Evolutionary conservation across 1,140 invertebrate species (phyloP), one percentile per base, ranked within the genome.

Genomic region (Eriosoma lanigerum): DNA sequence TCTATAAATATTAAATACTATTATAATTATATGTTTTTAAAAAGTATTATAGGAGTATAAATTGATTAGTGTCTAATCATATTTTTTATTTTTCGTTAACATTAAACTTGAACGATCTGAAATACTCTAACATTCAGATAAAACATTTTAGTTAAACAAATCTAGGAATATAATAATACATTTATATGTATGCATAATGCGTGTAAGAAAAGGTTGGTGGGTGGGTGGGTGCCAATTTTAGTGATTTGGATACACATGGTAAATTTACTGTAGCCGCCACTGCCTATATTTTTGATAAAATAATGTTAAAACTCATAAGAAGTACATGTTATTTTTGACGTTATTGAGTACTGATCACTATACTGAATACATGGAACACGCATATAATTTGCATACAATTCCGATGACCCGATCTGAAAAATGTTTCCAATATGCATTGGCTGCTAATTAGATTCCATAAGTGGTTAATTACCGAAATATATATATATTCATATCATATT

Each of bases 121-220:
- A 56, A 56, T 56, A 56, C n/a, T 56, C 8, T 24, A 56, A 56
- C n/a, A 56, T 56, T 56, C 52, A 6, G 6, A 52, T 52, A 52
- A 52, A 52, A 56, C n/a, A 24, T 56, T 56, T 56, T 56, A 56
- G n/a, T n/a, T 56, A 56, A 21, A 56, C 52, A 56, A 56, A 24
- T 56, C 3, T 56, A 56, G 52, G n/a, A 21, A 8, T 56, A 56
- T 56, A 56, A 21, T 52, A 52, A 52, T 52, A 52, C 2, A 52
- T 56, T 56, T 24, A 56, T 56, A 56, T 56, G n/a, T 56, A 56
- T 56, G n/a, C n/a, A n/a, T n/a, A n/a, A n/a, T n/a, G 50, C n/a
- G 50, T 52, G 52, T 56, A 21, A 56, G 52, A n/a, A 56, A 56
- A 56, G 52, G 19, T 56, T 21, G 52, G 52, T 56, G 52, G 52